Percentiles rank a stretch among this genome's conserved stretches.
These are phyloP conservation scores for Clarias fuscus DNA, from an alignment of 2,797 vertebrate species.

Conservation along the genomic window DNA sequence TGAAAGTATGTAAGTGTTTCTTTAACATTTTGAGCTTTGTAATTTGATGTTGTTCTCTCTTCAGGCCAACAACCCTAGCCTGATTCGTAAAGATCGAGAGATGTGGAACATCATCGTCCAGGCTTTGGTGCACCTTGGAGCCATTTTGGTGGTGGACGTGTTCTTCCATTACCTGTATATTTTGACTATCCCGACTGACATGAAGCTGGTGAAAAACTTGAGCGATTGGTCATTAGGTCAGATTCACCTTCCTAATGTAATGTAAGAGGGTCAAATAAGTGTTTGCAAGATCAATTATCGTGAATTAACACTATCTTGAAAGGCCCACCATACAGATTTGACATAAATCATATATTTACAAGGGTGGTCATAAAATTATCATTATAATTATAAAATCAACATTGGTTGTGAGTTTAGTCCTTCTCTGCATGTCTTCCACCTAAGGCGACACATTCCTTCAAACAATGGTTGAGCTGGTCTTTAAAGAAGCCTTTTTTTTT, in stretches of 20 bases:
- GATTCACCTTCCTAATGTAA: slow-evolving; percentile 54
- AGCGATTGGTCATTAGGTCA: slow-evolving; percentile 92
- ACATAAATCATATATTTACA: neutral
- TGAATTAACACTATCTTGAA: neutral
- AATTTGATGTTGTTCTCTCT: slow-evolving; percentile 6
- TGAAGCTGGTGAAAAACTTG: slow-evolving; percentile 84
- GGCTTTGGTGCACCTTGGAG: slow-evolving; percentile 79
- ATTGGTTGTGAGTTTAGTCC: too few species aligned
- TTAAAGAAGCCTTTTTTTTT: too few species aligned
- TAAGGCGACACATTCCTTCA: too few species aligned
- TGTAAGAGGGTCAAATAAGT: neutral
- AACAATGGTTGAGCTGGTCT: too few species aligned
- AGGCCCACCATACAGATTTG: neutral
- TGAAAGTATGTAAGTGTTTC: neutral
- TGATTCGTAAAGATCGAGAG: slow-evolving; percentile 84
- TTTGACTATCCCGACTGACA: slow-evolving; percentile 90
- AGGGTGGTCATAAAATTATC: too few species aligned
- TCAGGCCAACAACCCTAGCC: slow-evolving; percentile 81
- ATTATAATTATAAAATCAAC: too few species aligned
- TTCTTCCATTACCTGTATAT: slow-evolving; percentile 99
- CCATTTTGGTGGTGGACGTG: slow-evolving; percentile 83
- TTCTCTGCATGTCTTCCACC: too few species aligned
- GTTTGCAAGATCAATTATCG: neutral
- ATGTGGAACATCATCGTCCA: slow-evolving; percentile 86
- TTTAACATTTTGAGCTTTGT: neutral